phyloP scores from a whole-genome alignment of 2,888 invertebrate species.

The Xiphydria camelus region DNA sequence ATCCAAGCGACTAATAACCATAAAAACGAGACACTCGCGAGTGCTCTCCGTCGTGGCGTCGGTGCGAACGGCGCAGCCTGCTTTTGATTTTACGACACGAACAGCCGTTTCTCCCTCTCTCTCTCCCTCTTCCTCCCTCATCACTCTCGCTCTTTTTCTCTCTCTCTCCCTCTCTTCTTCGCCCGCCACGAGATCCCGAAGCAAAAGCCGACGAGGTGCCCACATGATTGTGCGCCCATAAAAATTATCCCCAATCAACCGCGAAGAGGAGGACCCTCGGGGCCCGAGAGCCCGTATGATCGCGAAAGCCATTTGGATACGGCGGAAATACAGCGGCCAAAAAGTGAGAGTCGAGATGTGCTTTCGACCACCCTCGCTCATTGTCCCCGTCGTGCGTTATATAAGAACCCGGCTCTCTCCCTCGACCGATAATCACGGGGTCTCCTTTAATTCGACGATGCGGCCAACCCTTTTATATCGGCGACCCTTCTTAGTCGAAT shows the following conservation, averaged over 20 bases:
- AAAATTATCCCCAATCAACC: slow-evolving; percentile 18
- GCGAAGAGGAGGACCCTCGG: slow-evolving; percentile 12
- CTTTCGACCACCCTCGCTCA: neutral
- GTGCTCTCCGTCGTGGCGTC: too few relatives aligned
- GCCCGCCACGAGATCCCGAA: neutral
- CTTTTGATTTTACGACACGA: too few relatives aligned
- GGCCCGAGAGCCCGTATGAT: slow-evolving; percentile 15
- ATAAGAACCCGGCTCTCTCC: neutral
- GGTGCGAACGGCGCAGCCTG: too few relatives aligned
- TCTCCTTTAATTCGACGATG: slow-evolving; percentile 50
- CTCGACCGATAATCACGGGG: slow-evolving; percentile 40
- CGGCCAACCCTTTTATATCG: slow-evolving; percentile 50
- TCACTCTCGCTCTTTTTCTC: too few relatives aligned
- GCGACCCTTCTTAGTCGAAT: slow-evolving; percentile 47
- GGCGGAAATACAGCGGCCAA: neutral
- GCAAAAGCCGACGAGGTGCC: slow-evolving; percentile 10
- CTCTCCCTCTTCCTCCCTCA: too few relatives aligned
- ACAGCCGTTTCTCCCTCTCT: too few relatives aligned
- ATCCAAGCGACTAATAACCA: too few relatives aligned
- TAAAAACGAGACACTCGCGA: too few relatives aligned
- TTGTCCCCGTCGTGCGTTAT: neutral
- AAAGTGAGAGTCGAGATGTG: neutral
- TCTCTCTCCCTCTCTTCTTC: too few relatives aligned
- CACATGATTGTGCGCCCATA: slow-evolving; percentile 16
- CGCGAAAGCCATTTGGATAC: slow-evolving; percentile 11